Evolutionary conservation across 2,113 vertebrate species (phyloP).

Genomic region (Spea bombifrons): DNA sequence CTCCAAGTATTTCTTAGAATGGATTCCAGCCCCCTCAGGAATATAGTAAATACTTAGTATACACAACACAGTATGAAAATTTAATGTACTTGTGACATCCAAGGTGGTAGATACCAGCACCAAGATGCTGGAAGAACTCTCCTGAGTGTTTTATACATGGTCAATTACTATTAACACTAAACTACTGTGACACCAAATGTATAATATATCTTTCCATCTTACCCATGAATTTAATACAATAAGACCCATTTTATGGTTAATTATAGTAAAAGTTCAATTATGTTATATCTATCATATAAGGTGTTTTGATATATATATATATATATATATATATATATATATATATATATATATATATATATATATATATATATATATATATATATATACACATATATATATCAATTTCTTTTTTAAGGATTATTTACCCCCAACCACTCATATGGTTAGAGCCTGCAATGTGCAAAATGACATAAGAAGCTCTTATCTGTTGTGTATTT

Average conservation of each 20-base stretch:
- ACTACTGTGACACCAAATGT: too few species aligned
- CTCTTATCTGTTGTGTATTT: conserved; percentile 9
- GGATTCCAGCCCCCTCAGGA: conserved; percentile 26
- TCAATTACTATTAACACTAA: neutral
- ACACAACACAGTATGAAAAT: conserved; percentile 37
- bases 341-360: too few species aligned
- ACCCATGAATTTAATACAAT: too few species aligned
- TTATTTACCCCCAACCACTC: neutral
- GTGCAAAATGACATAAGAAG: neutral
- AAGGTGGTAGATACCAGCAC: conserved; percentile 21
- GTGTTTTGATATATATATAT: too few species aligned
- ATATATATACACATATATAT: neutral
- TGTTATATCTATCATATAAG: too few species aligned
- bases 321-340: too few species aligned
- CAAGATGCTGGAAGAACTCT: conserved; percentile 17
- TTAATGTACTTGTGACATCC: conserved; percentile 31
- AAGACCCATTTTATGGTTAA: too few species aligned
- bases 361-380: too few species aligned
- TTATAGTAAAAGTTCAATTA: too few species aligned
- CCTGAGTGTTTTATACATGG: conserved; percentile 14
- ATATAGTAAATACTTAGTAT: conserved; percentile 33
- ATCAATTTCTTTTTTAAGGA: neutral
- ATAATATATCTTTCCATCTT: too few species aligned
- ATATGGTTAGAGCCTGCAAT: too few species aligned
- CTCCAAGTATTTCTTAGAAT: neutral